Evolutionary conservation across 2,888 invertebrate genomes (phyloP).

Genomic region (Orthonychiurus folsomi): DNA sequence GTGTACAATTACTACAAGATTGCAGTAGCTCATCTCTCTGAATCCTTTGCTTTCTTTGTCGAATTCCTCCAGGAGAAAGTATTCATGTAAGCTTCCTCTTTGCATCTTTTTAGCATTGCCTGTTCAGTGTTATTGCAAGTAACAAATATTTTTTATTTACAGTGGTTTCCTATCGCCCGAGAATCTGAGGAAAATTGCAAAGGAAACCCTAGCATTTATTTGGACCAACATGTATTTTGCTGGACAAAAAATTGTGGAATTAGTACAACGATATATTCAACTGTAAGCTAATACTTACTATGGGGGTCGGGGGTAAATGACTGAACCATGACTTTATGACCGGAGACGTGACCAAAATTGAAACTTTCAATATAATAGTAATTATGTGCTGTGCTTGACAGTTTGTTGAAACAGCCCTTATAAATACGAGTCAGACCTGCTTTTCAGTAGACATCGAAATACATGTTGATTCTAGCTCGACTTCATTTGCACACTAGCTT

Average conservation of each 20-base stretch:
- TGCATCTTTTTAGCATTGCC: conserved; percentile 6
- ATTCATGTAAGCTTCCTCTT: conserved; percentile 33
- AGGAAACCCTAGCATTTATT: conserved; percentile 35
- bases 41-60: conserved; percentile 14
- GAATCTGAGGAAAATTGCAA: conserved; percentile 35
- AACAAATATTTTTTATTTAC: no score
- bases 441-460: background rate
- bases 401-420: no score
- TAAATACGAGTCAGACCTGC: no score
- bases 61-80: conserved; percentile 34
- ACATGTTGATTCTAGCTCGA: no score
- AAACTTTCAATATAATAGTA: no score
- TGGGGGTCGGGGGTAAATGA: background rate
- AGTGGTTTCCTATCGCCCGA: conserved; percentile 38
- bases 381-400: no score
- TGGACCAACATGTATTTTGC: conserved; percentile 30
- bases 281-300: background rate
- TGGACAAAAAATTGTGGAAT: conserved; percentile 24
- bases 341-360: no score
- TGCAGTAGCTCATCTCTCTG: conserved; percentile 18
- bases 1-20: conserved; percentile 25
- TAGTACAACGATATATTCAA: background rate
- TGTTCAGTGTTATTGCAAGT: no score
- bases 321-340: background rate
- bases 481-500: no score